A percentile compares a stretch with the other conserved stretches of the same genome.
Conservation (phyloP, 2,113 vertebrate species). For the Chloroceryle aenea region DNA sequence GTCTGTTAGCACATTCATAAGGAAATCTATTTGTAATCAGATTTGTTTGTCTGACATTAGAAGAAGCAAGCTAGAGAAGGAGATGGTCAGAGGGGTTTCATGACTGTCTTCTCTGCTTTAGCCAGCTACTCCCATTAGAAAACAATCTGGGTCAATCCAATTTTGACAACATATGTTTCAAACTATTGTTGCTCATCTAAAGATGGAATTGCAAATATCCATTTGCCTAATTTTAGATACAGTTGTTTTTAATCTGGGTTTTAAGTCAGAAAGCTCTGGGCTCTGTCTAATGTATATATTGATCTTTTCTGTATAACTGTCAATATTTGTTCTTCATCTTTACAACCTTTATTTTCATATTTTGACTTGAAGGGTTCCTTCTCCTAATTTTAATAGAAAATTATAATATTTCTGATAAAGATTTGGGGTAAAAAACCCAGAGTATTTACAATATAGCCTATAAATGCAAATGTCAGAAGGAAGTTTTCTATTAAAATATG, state of each 20-base stretch:
- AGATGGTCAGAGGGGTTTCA: neutral
- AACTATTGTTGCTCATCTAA: neutral
- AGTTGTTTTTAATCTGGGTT: neutral
- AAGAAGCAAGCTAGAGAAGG: neutral
- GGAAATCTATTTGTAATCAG: neutral
- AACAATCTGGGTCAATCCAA: neutral
- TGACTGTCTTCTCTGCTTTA: neutral
- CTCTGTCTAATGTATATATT: neutral
- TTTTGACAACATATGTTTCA: neutral
- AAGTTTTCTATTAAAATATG: constrained; percentile 15
- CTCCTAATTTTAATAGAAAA: neutral
- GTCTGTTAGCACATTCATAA: neutral
- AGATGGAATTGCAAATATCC: rapidly evolving
- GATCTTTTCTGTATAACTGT: neutral
- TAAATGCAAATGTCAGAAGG: constrained; percentile 3
- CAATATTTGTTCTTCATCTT: neutral
- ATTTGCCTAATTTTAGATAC: neutral
- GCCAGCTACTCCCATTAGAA: neutral
- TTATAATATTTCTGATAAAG: neutral
- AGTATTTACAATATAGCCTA: neutral
- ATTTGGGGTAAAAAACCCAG: neutral
- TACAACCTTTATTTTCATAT: neutral
- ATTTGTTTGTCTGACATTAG: rapidly evolving
- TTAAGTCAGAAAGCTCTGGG: neutral
- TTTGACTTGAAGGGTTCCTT: neutral